These are phyloP conservation scores for Rhabditophanes sp. DNA, from an alignment of 2,888 invertebrate genomes.

Conservation along the genomic window DNA sequence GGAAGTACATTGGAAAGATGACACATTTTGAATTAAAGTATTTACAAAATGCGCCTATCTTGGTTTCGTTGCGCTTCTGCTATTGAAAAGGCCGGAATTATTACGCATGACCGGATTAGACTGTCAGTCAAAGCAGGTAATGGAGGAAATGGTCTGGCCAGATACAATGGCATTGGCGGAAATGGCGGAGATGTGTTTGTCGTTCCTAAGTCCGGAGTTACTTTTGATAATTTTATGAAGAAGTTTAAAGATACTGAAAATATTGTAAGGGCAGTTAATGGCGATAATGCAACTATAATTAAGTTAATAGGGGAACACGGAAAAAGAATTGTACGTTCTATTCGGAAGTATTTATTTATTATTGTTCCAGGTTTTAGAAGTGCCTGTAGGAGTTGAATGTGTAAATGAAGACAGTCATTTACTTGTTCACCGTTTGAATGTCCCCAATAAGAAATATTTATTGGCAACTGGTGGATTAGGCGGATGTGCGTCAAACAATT, in stretches of 20 bases:
- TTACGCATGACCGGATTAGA: too few relatives aligned
- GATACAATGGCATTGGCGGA: slow-evolving; percentile 39
- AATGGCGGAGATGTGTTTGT: slow-evolving; percentile 28
- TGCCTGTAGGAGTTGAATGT: slow-evolving; percentile 36
- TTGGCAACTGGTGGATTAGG: slow-evolving; percentile 32
- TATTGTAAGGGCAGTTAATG: slow-evolving; percentile 10
- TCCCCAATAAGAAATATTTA: slow-evolving; percentile 17
- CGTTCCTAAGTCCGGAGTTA: slow-evolving; percentile 15
- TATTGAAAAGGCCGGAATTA: too few relatives aligned
- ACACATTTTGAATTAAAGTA: too few relatives aligned
- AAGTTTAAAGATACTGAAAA: slow-evolving; percentile 8
- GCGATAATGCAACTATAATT: slow-evolving; percentile 7
- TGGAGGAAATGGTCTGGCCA: slow-evolving; percentile 26
- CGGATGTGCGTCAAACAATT: slow-evolving; percentile 15
- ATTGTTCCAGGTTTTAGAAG: slow-evolving; percentile 17
- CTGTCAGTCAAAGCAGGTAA: slow-evolving; percentile 18
- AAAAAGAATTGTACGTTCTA: slow-evolving; percentile 6
- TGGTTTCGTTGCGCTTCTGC: neutral
- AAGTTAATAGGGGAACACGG: slow-evolving; percentile 15
- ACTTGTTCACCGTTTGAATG: slow-evolving; percentile 23
- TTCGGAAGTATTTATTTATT: slow-evolving; percentile 3
- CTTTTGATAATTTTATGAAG: slow-evolving; percentile 20
- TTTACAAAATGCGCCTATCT: too few relatives aligned
- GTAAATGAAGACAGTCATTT: slow-evolving; percentile 18
- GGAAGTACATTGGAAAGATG: too few relatives aligned